Evolutionary conservation across 2,113 vertebrate species (phyloP).

Genomic region (Chaetodon trifascialis): DNA sequence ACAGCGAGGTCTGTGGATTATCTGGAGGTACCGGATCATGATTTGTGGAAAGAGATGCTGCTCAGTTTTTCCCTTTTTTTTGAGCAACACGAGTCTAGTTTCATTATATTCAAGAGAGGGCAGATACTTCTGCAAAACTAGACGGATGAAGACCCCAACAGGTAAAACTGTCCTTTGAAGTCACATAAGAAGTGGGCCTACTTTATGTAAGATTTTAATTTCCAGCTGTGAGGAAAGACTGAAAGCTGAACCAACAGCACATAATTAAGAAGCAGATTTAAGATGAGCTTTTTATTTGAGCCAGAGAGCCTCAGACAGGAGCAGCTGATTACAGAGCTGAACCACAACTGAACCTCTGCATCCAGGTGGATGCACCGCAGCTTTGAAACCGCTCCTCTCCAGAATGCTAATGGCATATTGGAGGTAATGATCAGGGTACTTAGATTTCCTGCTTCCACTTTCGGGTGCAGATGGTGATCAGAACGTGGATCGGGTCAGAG

Average conservation of each 20-base stretch:
- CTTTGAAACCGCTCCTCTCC: background rate
- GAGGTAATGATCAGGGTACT: background rate
- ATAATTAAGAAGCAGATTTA: background rate
- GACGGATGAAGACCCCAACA: no score
- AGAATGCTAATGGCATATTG: background rate
- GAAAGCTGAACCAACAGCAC: constrained; percentile 1
- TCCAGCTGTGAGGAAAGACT: background rate
- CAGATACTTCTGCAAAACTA: no score
- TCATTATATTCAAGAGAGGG: no score
- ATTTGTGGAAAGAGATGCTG: no score
- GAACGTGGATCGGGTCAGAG: background rate
- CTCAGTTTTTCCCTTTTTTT: no score
- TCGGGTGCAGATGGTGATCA: background rate
- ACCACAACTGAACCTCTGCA: constrained; percentile 34
- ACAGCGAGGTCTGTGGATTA: no score
- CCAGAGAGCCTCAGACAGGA: background rate
- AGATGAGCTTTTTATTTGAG: constrained; percentile 5
- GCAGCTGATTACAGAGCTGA: background rate
- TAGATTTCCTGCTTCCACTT: background rate
- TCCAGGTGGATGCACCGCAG: background rate
- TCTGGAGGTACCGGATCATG: no score
- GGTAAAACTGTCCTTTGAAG: background rate
- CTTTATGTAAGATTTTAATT: background rate
- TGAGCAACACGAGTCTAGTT: no score
- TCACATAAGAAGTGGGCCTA: background rate